Evolutionary conservation across 2,797 vertebrate genomes (phyloP).

Genomic region (Euphonia xanthogaster): DNA sequence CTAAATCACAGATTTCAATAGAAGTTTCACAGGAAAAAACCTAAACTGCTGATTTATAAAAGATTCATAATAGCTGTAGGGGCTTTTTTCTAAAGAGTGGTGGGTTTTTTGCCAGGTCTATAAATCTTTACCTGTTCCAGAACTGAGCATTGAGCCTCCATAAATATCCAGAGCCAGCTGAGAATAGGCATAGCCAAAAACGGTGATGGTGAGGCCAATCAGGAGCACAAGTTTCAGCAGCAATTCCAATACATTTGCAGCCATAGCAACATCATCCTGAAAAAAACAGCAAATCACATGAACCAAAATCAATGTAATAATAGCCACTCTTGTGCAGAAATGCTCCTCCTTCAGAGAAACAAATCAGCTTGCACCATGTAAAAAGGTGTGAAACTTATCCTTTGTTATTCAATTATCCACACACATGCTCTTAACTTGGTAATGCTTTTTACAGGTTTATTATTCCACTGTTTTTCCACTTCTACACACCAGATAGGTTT

Average conservation of each 20-base stretch:
- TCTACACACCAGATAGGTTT: not conserved
- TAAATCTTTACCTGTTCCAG: conserved; percentile 83
- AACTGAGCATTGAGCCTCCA: conserved; percentile 90
- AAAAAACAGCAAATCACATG: not conserved
- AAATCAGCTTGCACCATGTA: not conserved
- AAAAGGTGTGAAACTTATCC: not conserved
- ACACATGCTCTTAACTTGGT: not conserved
- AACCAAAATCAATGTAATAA: not conserved
- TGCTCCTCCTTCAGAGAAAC: not conserved
- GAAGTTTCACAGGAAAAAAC: not conserved
- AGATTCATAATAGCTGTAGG: not conserved
- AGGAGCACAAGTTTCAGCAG: conserved; percentile 92
- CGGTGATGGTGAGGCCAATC: conserved; percentile 87
- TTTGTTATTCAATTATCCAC: not conserved
- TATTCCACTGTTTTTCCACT: not conserved
- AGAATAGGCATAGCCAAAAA: conserved; percentile 94
- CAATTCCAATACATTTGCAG: conserved; percentile 86
- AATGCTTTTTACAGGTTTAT: not conserved
- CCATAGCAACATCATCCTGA: conserved; percentile 88
- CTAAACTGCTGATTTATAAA: not conserved
- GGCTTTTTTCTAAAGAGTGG: not conserved
- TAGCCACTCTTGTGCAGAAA: not conserved
- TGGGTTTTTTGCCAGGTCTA: not conserved
- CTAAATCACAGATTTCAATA: not conserved
- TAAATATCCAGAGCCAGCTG: conserved; percentile 93